Evolutionary conservation across 2,113 vertebrate genomes (phyloP).

Genomic region (Phrynocephalus versicolor): DNA sequence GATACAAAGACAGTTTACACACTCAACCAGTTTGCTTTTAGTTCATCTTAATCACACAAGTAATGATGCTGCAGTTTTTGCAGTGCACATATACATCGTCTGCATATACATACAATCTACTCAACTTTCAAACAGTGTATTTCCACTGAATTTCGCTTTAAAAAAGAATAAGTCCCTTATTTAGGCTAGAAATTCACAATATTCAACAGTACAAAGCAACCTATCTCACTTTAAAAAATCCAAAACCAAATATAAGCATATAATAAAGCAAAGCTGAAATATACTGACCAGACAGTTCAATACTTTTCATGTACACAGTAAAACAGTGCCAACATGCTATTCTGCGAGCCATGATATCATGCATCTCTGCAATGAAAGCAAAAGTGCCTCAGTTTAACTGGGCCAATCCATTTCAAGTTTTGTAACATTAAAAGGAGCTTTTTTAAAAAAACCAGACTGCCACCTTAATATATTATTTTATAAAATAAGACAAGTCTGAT

Average conservation of each 20-base stretch:
- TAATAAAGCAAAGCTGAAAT: conserved; percentile 66
- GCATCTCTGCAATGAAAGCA: conserved; percentile 39
- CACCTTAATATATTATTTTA: background rate
- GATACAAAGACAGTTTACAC: conserved; percentile 56
- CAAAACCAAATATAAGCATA: conserved; percentile 55
- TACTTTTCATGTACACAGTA: conserved; percentile 59
- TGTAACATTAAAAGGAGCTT: conserved; percentile 30
- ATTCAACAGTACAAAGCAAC: conserved; percentile 64
- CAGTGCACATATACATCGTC: conserved; percentile 65
- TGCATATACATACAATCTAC: conserved; percentile 60
- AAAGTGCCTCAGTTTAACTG: conserved; percentile 1
- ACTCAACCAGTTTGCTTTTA: conserved; percentile 57
- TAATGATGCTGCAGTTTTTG: conserved; percentile 70
- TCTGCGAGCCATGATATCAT: conserved; percentile 61
- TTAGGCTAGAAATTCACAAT: conserved; percentile 52
- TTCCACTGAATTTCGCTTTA: conserved; percentile 53
- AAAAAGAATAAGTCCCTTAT: conserved; percentile 31
- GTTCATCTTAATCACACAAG: conserved; percentile 70
- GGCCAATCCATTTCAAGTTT: conserved; percentile 17
- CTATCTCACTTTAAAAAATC: conserved; percentile 43
- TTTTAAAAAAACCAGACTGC: conserved; percentile 17
- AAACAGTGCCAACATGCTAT: conserved; percentile 65
- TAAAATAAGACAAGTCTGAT: conserved; percentile 18
- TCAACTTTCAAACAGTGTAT: conserved; percentile 72
- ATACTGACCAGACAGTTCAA: conserved; percentile 64